Conservation (phyloP, 2,888 invertebrate species). For the Sussaba pulchella region DNA sequence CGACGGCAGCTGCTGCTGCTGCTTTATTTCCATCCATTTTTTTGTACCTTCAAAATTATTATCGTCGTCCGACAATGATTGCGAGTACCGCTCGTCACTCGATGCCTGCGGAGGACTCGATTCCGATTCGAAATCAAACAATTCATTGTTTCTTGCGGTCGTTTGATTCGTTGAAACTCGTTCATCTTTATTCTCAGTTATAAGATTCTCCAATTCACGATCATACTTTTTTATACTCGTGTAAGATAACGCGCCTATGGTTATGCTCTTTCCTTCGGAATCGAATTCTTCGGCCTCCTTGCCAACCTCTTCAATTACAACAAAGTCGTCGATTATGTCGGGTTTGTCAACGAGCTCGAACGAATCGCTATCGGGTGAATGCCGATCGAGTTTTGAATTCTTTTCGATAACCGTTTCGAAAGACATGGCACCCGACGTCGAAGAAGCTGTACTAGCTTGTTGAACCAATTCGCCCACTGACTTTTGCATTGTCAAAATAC, state of each 20-base stretch:
- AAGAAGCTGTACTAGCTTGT: conserved; percentile 82
- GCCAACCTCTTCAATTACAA: conserved; percentile 95
- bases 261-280: conserved; percentile 92
- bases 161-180: conserved; percentile 63
- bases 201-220: conserved; percentile 85
- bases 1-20: too few species aligned
- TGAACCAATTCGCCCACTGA: conserved; percentile 79
- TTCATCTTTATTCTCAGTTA: conserved; percentile 74
- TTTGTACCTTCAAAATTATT: conserved; percentile 89
- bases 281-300: conserved; percentile 94
- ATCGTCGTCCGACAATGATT: conserved; percentile 82
- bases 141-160: conserved; percentile 70
- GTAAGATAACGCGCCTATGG: conserved; percentile 86
- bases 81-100: conserved; percentile 81
- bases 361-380: conserved; percentile 93
- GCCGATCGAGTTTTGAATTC: conserved; percentile 76
- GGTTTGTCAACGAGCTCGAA: conserved; percentile 95
- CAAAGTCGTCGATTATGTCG: conserved; percentile 94
- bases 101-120: conserved; percentile 83
- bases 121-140: conserved; percentile 82
- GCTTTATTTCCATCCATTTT: conserved; percentile 96
- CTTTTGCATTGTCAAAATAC: conserved; percentile 84
- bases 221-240: conserved; percentile 86
- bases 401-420: conserved; percentile 81
- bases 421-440: conserved; percentile 80